Base-by-base conservation (phyloP, 2,113 vertebrate species). In the Isichthys henryi region DNA sequence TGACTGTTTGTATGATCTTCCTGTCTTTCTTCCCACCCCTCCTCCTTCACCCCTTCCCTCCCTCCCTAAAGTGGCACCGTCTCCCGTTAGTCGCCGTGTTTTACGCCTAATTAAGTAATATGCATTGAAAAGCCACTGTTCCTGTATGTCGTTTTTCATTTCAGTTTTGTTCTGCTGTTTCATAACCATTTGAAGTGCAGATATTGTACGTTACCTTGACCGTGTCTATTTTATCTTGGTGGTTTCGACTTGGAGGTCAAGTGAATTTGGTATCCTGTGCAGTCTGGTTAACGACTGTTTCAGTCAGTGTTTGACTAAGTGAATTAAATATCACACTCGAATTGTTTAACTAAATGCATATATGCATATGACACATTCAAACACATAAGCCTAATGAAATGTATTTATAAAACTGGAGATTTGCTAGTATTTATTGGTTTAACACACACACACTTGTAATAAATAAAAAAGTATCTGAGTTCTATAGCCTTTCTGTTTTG, bases 51-150 rank as follows among this genome's bases (percentile, higher is more conserved):
- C 77, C 23, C 48, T 88, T 46, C 89, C 87, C 91, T 90, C 89
- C 45, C 91, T 89, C 89, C 83, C 89, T 90, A 43, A 80, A 80
- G 87, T 89, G 53, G 85, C 90, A 85, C 87, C 31, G 56, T 91
- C 88, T 83, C 77, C 83, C 58, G 87, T 89, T 89, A 88, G 50
- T 86, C 86, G 88, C 87, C 43, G 86, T 91, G 88, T 91, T 91
- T 89, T 85, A 89, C 82, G 80, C 89, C 62, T 89, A 91, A 43
- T 80, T 86, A 90, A 86, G 89, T 85, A 89, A 84, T 62, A 86
- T 21, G 23, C 86, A 23, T 80, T 3, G 45, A 74, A n/a, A 85
- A 85, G 90, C 89, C 88, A 91, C 90, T 91, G 90, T 91, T 90
- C 89, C 74, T 52, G 52, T 88, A 7, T 52, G 21, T 77, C 17